A percentile compares a stretch with the other conserved stretches of the same genome.
Conservation (phyloP, 1,140 invertebrate species). For the Trichonephila clavipes region DNA sequence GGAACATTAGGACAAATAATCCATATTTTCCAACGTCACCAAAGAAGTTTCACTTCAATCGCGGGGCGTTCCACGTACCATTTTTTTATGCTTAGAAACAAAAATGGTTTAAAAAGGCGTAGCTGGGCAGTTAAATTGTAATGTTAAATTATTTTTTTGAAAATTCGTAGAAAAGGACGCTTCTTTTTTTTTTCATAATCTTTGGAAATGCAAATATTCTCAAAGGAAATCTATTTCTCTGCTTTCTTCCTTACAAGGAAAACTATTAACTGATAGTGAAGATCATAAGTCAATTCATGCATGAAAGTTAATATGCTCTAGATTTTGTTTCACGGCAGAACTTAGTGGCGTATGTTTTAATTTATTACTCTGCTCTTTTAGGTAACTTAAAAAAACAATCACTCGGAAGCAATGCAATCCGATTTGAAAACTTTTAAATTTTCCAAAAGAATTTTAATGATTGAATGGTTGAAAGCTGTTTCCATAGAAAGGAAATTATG, state of each 20-base stretch:
- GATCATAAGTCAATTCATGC: background rate
- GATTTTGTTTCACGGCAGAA: background rate
- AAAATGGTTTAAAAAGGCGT: too few species aligned
- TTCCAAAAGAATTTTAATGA: background rate
- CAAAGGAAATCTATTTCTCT: background rate
- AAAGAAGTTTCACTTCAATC: too few species aligned
- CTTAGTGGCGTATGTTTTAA: background rate
- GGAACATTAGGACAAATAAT: too few species aligned
- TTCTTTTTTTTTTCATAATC: too few species aligned
- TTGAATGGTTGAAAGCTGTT: background rate
- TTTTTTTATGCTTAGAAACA: too few species aligned
- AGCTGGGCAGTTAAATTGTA: too few species aligned
- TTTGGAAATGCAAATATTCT: background rate
- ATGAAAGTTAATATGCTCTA: background rate
- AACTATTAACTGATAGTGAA: background rate
- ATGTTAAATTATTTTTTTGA: too few species aligned
- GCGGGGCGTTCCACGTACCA: too few species aligned
- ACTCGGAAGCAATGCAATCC: background rate
- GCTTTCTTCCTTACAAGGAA: background rate
- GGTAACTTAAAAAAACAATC: background rate
- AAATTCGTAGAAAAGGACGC: too few species aligned
- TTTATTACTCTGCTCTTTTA: background rate
- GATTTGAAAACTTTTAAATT: background rate
- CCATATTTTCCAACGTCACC: too few species aligned
- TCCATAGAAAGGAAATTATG: background rate